Evolutionary conservation across 92 coral and sea anemone species (phyloP).

Genomic region (Chrysogorgia sp.): DNA sequence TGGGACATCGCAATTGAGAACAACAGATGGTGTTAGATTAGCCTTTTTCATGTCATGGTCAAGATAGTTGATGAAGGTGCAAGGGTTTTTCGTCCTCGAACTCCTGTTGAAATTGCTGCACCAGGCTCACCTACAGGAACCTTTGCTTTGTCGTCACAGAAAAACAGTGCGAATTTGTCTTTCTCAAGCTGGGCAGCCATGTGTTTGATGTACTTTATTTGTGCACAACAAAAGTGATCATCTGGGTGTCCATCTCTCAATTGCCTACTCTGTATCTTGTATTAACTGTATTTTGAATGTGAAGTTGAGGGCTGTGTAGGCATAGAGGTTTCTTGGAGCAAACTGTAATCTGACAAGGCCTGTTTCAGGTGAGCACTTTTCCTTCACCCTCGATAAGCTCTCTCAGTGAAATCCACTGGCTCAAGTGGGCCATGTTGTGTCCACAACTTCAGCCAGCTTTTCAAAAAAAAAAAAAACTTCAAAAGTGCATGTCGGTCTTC

Average conservation of each 20-base stretch:
- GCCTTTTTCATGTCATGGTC: conserved; percentile 55
- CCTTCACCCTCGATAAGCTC: conserved; percentile 35
- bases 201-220: conserved; percentile 48
- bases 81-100: conserved; percentile 31
- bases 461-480: conserved; percentile 27
- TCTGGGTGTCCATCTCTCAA: conserved; percentile 41
- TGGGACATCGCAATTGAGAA: conserved; percentile 29
- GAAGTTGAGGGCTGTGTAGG: conserved; percentile 35
- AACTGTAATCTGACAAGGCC: conserved; percentile 52
- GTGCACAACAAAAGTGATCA: conserved; percentile 58
- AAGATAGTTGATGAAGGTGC: conserved; percentile 29
- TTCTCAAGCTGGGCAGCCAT: conserved; percentile 20
- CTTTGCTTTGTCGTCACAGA: conserved; percentile 59
- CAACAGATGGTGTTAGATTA: conserved; percentile 26
- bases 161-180: neutral
- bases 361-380: conserved; percentile 35
- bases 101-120: conserved; percentile 50
- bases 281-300: conserved; percentile 35
- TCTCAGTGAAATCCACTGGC: conserved; percentile 27
- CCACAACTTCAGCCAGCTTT: conserved; percentile 39
- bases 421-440: conserved; percentile 55
- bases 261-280: conserved; percentile 31
- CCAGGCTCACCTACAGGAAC: conserved; percentile 59
- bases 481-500: conserved; percentile 41
- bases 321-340: conserved; percentile 47